Conservation (phyloP, 2,113 vertebrate species). For the Oncorhynchus gorbuscha region DNA sequence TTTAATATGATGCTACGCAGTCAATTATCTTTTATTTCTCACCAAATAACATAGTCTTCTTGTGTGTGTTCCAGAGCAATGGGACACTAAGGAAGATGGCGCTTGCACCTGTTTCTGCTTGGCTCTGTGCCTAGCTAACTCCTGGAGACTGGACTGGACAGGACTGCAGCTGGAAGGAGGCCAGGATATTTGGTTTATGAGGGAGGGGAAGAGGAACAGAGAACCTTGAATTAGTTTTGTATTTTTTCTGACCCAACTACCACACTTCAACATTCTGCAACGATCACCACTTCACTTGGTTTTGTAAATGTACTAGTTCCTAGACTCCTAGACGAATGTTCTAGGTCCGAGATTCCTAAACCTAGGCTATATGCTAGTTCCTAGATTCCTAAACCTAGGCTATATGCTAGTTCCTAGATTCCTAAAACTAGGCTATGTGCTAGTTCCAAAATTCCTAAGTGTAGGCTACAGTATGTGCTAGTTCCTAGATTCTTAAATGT, state of each 20-base stretch:
- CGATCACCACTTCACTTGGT: not conserved
- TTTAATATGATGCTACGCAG: not conserved
- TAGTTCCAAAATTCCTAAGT: no score
- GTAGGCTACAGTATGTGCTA: no score
- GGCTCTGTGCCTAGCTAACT: slow-evolving; percentile 58
- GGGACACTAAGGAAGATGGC: slow-evolving; percentile 59
- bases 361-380: no score
- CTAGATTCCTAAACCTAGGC: no score
- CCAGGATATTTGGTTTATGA: slow-evolving; percentile 63
- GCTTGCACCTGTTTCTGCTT: slow-evolving; percentile 38
- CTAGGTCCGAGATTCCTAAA: no score
- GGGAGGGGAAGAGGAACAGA: slow-evolving; percentile 60
- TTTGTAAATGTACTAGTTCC: no score
- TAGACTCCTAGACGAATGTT: no score
- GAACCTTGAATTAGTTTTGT: slow-evolving; percentile 53
- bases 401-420: no score
- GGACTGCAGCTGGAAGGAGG: slow-evolving; percentile 61
- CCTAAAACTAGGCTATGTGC: fast-evolving
- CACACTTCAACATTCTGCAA: slow-evolving; percentile 33
- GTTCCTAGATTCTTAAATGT: no score
- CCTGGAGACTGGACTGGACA: slow-evolving; percentile 57
- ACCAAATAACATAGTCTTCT: slow-evolving; percentile 48
- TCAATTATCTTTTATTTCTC: slow-evolving; percentile 27
- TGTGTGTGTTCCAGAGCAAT: slow-evolving; percentile 63
- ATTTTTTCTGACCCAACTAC: slow-evolving; percentile 37